Evolutionary conservation across 2,888 invertebrate species (phyloP), one percentile per base, ranked within the genome.

Genomic region (Eristalinus sepulchralis): DNA sequence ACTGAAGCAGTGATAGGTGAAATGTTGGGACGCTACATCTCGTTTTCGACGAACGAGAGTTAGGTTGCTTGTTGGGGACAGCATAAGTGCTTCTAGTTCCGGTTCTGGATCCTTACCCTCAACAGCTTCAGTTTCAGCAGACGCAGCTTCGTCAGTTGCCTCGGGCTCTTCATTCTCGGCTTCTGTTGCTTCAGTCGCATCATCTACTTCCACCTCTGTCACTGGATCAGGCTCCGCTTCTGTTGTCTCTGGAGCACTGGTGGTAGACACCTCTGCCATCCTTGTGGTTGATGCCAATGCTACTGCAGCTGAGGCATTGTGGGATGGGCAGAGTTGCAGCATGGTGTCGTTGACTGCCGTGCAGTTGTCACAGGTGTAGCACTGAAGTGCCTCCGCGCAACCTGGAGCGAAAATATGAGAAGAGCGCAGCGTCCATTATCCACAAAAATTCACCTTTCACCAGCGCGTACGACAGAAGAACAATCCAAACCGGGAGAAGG

Each of bases 1-100:
- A 13, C n/a, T 76, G 33, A 59, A 76, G 33, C 75, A 76, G 59
- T 76, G 22, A 31, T 66, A 59, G 3, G 10, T 31, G 9, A 60
- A n/a, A 1, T 22, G 13, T 0, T 6, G 8, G 22, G 11, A 11
- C 3, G 24, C 1, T 11, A 22, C 11, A 11, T 57, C 57, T 6
- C 47, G 47, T 17, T 47, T 47, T 17, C 47, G 0, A 6, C 47
- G 47, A 17, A 17, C 2, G 17, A 47, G 6, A 17, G 2, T 47
- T 2, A 47, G 8, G 9, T 47, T 47, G 47, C 17, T 17, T 6
- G n/a, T 17, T 17, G 47, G 47, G 17, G 47, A 47, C 17, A 47
- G 2, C 8, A 47, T 17, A n/a, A 47, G 47, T 9, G 47, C n/a
- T 17, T 17, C 47, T 8, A 17, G 17, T 47, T 47, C 17, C 8